Base-by-base conservation (phyloP, 1,140 invertebrate genomes). In the Maconellicoccus hirsutus region DNA sequence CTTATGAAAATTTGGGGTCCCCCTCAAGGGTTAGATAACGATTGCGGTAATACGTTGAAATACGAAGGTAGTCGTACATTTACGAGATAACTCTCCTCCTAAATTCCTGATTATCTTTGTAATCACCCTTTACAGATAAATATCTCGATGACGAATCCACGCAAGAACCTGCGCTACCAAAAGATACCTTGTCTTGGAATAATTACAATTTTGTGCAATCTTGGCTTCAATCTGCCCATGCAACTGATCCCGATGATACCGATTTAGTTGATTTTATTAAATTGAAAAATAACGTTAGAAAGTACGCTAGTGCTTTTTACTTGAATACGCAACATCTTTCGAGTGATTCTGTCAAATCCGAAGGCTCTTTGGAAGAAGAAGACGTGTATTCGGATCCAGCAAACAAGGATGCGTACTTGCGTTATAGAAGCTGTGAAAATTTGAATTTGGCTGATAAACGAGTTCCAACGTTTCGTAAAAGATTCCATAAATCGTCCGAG, bases 1-100 rank as follows among this genome's bases (percentile, higher is more conserved):
- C 80, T 91, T 75, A 90, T 91, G 87, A 83, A 87, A 77, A 91
- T 92, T 76, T 91, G 88, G 87, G 89, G 88, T 72, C 88, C 88
- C 71, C 87, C 88, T 21, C 77, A 77, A n/a, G 87, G 86, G 74
- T 84, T 85, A 73, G 88, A 90, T 75, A 90, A 89, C 77, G 85
- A 89, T 73, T 52, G 73, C 72, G 74, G 74, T 23, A 70, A 73
- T 73, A 69, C 72, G 26, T 73, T 72, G 70, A 73, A 72, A 73
- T 72, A n/a, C 8, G 52, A 70, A 27, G 72, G 72, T 72, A 22
- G 69, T 63, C 4, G 12, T 33, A 3, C 12, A 33, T 33, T 12
- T 33, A 19, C 52, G 25, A 33, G 29, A 6, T 3, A 33, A 33
- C 12, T 33, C 3, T 33, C 12, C 12, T 33, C 29, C 29, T 33